phyloP scores from a whole-genome alignment of 2,888 invertebrate species.

The Resseliella maxima region DNA sequence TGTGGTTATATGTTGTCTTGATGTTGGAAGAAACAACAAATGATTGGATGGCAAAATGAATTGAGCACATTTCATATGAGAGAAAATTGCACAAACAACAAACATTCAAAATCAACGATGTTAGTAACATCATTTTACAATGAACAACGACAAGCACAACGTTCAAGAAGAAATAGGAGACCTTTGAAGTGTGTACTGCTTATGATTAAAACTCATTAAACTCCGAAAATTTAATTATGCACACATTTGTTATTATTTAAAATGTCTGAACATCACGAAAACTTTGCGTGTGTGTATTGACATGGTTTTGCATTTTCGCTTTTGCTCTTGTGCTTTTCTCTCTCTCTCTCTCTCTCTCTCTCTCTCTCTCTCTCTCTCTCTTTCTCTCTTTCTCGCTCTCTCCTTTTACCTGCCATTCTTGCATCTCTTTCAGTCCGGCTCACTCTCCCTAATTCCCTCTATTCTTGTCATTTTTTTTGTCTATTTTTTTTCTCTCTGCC shows the following conservation, averaged over 20 bases:
- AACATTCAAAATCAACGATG: neutral
- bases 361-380: neutral
- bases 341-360: neutral
- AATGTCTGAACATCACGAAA: constrained; percentile 49
- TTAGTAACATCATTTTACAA: neutral
- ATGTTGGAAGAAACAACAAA: neutral
- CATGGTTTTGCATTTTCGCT: constrained; percentile 1
- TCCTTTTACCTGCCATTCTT: too few relatives aligned
- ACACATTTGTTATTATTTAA: constrained; percentile 48
- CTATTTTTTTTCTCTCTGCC: too few relatives aligned
- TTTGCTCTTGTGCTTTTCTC: neutral
- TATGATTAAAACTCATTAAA: constrained; percentile 51
- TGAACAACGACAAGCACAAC: neutral
- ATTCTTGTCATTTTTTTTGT: too few relatives aligned
- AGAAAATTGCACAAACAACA: neutral
- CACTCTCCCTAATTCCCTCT: too few relatives aligned
- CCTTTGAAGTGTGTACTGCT: constrained; percentile 35
- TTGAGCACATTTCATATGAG: neutral
- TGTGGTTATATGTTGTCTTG: neutral
- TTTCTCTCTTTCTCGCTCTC: neutral
- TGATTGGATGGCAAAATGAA: constrained; percentile 8
- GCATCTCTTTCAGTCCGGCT: too few relatives aligned
- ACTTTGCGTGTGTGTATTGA: neutral
- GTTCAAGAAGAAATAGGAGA: neutral
- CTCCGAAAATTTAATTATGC: constrained; percentile 44